phyloP scores from a whole-genome alignment of 2,797 vertebrate species.

The Enteromius thamalakanensis region DNA sequence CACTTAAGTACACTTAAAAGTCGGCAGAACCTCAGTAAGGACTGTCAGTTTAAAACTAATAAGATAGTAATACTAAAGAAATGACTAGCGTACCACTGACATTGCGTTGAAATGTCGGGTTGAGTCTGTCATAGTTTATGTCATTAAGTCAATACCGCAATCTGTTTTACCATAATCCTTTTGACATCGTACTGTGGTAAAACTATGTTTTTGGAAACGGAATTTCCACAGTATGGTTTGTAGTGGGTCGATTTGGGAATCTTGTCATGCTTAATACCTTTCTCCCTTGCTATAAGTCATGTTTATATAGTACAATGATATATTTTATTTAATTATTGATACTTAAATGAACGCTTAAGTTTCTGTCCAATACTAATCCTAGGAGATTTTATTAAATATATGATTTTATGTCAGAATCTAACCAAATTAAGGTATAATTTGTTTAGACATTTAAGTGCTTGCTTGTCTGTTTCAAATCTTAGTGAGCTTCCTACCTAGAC shows the following conservation, averaged over 20 bases:
- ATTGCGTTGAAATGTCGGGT: not conserved
- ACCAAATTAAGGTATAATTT: not conserved
- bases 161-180: not conserved
- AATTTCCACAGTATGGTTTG: not conserved
- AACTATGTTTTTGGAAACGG: not conserved
- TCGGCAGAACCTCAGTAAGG: not conserved
- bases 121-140: not conserved
- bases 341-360: not conserved
- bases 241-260: not conserved
- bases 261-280: not conserved
- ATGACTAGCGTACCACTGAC: not conserved
- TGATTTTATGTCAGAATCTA: not conserved
- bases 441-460: not conserved
- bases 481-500: not conserved
- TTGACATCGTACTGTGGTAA: not conserved
- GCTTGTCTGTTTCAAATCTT: not conserved
- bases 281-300: not conserved
- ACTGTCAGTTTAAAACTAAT: not conserved
- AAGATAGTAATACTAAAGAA: not conserved
- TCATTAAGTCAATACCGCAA: not conserved
- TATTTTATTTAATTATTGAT: not conserved
- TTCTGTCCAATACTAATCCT: not conserved
- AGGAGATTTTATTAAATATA: not conserved
- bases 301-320: not conserved
- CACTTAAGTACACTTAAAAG: conserved; percentile 8